Conservation (phyloP, 2,113 vertebrate species). For the Sigmodon hispidus region DNA sequence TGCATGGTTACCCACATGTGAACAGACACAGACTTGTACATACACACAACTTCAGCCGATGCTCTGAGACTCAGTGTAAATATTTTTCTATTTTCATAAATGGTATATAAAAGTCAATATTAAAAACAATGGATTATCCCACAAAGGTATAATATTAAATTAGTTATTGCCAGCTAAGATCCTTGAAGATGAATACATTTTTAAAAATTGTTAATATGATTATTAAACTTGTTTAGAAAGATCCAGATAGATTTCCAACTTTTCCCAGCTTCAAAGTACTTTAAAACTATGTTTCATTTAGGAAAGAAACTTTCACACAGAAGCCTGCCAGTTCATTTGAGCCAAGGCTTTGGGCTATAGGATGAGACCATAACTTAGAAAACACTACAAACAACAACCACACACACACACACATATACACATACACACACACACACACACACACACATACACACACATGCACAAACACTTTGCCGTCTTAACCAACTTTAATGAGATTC, state of each 20-base stretch:
- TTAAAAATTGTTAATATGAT: not conserved
- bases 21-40: not conserved
- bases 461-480: not conserved
- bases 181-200: slow-evolving; percentile 12
- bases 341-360: too few relatives aligned
- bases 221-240: slow-evolving; percentile 31
- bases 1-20: not conserved
- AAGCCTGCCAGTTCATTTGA: too few relatives aligned
- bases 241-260: slow-evolving; percentile 5
- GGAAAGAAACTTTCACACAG: not conserved
- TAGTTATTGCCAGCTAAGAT: not conserved
- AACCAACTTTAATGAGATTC: not conserved
- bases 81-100: not conserved
- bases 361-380: not conserved
- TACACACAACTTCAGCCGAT: not conserved
- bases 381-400: not conserved
- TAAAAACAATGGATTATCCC: slow-evolving; percentile 6
- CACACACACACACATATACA: not conserved
- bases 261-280: not conserved
- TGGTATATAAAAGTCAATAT: not conserved
- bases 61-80: not conserved
- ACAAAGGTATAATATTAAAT: not conserved
- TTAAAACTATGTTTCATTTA: not conserved
- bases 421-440: not conserved
- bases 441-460: not conserved